A percentile compares a stretch with the other conserved stretches of the same genome.
These are phyloP conservation scores for Alca torda DNA, from an alignment of 2,797 vertebrate genomes.

Conservation along the genomic window DNA sequence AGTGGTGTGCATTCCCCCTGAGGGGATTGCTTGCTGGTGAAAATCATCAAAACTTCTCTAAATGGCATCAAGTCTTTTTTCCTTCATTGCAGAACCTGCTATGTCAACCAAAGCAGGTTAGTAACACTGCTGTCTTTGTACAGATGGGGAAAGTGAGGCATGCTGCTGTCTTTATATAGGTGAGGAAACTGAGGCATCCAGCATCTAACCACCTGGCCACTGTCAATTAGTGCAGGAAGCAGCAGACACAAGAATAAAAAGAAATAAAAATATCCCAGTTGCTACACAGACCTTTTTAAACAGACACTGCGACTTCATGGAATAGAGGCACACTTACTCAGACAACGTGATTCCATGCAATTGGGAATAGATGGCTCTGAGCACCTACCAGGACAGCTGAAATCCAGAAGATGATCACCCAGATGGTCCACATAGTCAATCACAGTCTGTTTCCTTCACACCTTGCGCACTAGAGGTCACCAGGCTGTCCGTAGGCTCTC, in stretches of 20 bases:
- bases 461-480: background rate
- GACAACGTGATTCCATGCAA: background rate
- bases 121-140: background rate
- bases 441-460: slow-evolving; percentile 25
- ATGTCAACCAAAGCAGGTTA: background rate
- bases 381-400: slow-evolving; percentile 62
- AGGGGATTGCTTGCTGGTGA: background rate
- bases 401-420: slow-evolving; percentile 40
- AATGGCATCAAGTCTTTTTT: background rate
- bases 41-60: background rate
- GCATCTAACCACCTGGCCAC: background rate
- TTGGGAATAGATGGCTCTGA: background rate
- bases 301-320: background rate
- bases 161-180: background rate
- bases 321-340: background rate
- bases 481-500: background rate
- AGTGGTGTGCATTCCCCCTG: background rate
- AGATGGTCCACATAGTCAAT: slow-evolving; percentile 54
- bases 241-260: background rate
- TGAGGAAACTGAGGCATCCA: background rate
- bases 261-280: background rate
- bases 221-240: background rate
- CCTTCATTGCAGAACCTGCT: background rate
- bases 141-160: background rate
- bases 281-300: background rate